Evolutionary conservation across 2,113 vertebrate genomes (phyloP), one percentile per base, ranked within the genome.

Genomic region (Pan paniscus): DNA sequence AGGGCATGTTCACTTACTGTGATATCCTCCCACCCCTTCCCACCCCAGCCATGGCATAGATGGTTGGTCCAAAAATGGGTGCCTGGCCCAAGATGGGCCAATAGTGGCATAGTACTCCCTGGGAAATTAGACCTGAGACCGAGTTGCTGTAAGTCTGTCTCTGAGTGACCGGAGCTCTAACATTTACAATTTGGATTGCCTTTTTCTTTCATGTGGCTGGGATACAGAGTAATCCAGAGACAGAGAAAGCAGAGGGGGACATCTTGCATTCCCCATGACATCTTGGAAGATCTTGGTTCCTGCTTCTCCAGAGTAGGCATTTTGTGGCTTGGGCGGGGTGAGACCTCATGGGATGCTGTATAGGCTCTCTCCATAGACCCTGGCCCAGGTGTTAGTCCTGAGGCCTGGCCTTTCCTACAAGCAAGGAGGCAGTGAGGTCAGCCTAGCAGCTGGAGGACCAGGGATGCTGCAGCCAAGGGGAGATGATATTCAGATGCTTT

Each of bases 121-220:
- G 35, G 35, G 61, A 79, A 79, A 30, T n/a, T 72, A 40, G 20
- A 50, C 70, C 68, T 90, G 55, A 61, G 17, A 55, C 73, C 0
- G 0, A 72, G 46, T 46, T 81, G 76, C 78, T 76, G 0, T 67
- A 46, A 30, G n/a, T 20, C 38, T 25, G 8, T 35, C 67, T 20
- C 23, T 61, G 6, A 48, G 32, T 17, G 11, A 46, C 57, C 9
- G 8, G 61, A 61, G 17, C 46, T 46, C 67, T 91, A 10, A 32
- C 14, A 1, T 73, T 76, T 72, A 48, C 23, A 46, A 2, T 0
- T 0, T 1, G 2, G 13, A 25, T 48, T 23, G 32, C 75, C 8
- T 48, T 57, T 88, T 72, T 70, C 52, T 46, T 72, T 43, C 27
- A 3, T 67, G 18, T 43, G n/a, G 8, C 76, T 68, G 35, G 48